Base-by-base conservation (phyloP, 2,888 invertebrate genomes). In the Azorinus chamasolen region DNA sequence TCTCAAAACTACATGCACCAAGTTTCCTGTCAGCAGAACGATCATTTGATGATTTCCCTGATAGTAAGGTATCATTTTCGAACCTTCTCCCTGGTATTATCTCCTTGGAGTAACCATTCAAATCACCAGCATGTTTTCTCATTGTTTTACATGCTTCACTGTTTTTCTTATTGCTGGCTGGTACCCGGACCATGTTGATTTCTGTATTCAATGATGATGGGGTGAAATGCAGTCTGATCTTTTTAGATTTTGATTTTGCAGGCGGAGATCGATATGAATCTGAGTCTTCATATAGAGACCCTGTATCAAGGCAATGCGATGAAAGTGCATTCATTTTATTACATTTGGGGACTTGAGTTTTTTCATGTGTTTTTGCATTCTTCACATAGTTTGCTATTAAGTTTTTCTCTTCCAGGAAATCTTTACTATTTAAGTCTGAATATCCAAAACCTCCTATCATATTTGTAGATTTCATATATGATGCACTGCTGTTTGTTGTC, bases 161-260 rank as follows among this genome's bases (percentile, higher is more conserved):
- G 6, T 45, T 39, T 16, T 14, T 43, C 25, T 20, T n/a, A 20
- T 18, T 18, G 1, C 22, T 16, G 18, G 8, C 32, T 2, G n/a
- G 39, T 1, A 39, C 37, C 27, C 24, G 25, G 0, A 41, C 22
- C 2, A 61, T 39, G 54, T 72, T 59, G 6, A 27, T 39, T 22
- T 65, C 59, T 1, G 59, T 59, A 27, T 27, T 65, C 6, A 59
- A 53, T 59, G 54, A 41, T 3, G 65, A 59, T 3, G 72, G 72
- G 8, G 53, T 53, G 20, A 72, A 55, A 64, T 53, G 59, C 41
- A 65, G 18, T 16, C 53, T 32, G 14, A 64, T 22, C 10, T 37
- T 59, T 59, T 64, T 72, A 1, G 18, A 2, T n/a, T 53, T 64
- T 45, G 55, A 45, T 14, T 18, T 54, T 4, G 8, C 45, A 45